Evolutionary conservation across 2,113 vertebrate genomes (phyloP), one percentile per base, ranked within the genome.

Genomic region (Gymnarchus niloticus): DNA sequence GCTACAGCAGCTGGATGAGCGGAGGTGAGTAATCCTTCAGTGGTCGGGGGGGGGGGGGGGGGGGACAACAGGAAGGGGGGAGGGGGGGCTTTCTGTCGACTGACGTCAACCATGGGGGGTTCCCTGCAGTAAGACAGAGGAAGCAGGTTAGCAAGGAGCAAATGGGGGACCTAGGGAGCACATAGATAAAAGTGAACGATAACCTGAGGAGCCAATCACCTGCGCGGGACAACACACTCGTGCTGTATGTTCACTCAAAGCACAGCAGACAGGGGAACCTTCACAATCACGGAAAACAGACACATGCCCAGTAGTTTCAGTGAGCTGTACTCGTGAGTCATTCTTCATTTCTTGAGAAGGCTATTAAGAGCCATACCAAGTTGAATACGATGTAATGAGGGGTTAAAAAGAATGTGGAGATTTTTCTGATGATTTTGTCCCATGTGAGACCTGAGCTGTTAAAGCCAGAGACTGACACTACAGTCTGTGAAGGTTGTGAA

Each of bases 71-170:
- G 3, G 33, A 80, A n/a, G 8, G 21, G 14, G 52, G 59, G 25
- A 84, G 83, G 84, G 41, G 10, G 84, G 46, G 25, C 65, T 85
- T 85, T 61, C 65, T 77, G 48, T 44, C 1, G 33, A 73, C 48
- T 76, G 83, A 51, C 59, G 6, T 23, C 10, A 69, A 54, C 37
- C 33, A 7, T 44, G 7, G 41, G 28, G n/a, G 21, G 5, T 28
- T 9, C 7, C 7, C 28, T 41, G 37, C n/a, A n/a, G 59, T n/a
- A 65, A 25, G 2, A 10, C 10, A 19, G 41, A 83, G 56, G 21
- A 33, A n/a, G 19, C 3, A 17, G 52, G 8, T 54, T 54, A 10
- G 52, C 52, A 54, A 14, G 8, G 51, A 12, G 51, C 14, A 9
- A 54, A 54, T 54, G 51, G 14, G 51, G 51, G 8, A 54, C 3